A percentile compares a stretch with the other conserved stretches of the same genome.
Evolutionary conservation across 2,888 invertebrate species (phyloP).

Genomic region (Dusona sp.): DNA sequence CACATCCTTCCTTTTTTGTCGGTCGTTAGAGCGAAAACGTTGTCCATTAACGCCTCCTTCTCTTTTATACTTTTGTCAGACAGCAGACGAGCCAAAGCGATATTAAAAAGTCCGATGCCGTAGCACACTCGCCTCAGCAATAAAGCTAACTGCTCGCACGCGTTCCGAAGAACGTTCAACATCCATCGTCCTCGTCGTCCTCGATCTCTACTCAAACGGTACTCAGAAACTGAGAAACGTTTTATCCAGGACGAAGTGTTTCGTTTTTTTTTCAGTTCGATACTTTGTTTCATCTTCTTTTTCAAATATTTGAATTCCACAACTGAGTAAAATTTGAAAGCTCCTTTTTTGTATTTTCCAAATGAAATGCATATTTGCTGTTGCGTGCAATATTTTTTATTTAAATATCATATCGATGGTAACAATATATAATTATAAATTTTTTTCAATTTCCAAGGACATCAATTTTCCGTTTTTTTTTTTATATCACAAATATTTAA

Average conservation of each 20-base stretch:
- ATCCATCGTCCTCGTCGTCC: slow-evolving; percentile 44
- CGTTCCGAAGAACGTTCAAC: slow-evolving; percentile 69
- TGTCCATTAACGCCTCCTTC: slow-evolving; percentile 82
- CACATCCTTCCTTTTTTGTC: slow-evolving; percentile 74
- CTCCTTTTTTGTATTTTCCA: neutral
- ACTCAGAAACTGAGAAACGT: slow-evolving; percentile 32
- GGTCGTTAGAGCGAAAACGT: slow-evolving; percentile 83
- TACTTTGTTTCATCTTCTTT: slow-evolving; percentile 4
- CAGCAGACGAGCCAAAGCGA: slow-evolving; percentile 82
- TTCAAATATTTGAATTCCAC: neutral
- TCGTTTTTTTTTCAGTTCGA: slow-evolving; percentile 30
- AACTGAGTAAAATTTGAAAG: neutral
- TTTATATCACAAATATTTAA: too few species aligned
- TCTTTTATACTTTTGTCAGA: slow-evolving; percentile 80
- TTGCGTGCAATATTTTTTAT: neutral
- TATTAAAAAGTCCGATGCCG: slow-evolving; percentile 81
- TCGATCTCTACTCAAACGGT: slow-evolving; percentile 26
- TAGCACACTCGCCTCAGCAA: slow-evolving; percentile 73
- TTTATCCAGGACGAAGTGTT: slow-evolving; percentile 36
- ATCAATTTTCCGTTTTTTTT: too few species aligned
- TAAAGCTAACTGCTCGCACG: slow-evolving; percentile 81
- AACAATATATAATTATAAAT: neutral
- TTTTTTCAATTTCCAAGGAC: neutral
- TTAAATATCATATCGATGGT: neutral
- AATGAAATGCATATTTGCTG: neutral